Evolutionary conservation across 2,888 invertebrate genomes (phyloP), one percentile per base, ranked within the genome.

Genomic region (Caenorhabditis afra): DNA sequence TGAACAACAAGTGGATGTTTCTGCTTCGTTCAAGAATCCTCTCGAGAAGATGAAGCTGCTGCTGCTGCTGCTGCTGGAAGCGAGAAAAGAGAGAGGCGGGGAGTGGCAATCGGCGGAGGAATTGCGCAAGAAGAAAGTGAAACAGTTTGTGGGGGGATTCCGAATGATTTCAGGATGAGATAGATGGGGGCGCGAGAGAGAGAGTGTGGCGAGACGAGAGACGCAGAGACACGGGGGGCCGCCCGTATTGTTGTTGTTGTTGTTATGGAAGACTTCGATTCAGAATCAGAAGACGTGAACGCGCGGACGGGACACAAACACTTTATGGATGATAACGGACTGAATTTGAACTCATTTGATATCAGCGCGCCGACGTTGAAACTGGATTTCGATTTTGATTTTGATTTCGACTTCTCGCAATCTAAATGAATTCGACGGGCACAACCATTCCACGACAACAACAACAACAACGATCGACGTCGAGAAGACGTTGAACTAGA

Each of bases 111-210:
- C 50, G 58, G 50, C 50, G 52, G 55, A 29, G 7, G 29, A 29
- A 29, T 52, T 55, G 62, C 55, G 61, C 62, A 61, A 55, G 59
- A 52, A 29, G 71, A 71, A 71, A 71, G 71, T 71, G 71, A 71
- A 71, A 61, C 53, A 59, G 52, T 55, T 44, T 45, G 3, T 23
- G 20, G n/a, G n/a, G n/a, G n/a, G 29, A 29, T 20, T n/a, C 18
- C 20, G 35, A 20, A 55, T 62, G 71, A 62, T 71, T 71, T 53
- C 55, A 71, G 71, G 71, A 62, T 55, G 53, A 44, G 71, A 71
- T 61, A 57, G 45, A n/a, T 12, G 50, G 44, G n/a, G 3, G 12
- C 11, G 41, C 52, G 53, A 37, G 16, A 53, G 55, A 49, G 5
- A 45, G 29, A 29, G 1, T 11, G 18, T 4, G 37, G n/a, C n/a